Evolutionary conservation across 2,113 vertebrate genomes (phyloP).

Genomic region (Oreotragus oreotragus): DNA sequence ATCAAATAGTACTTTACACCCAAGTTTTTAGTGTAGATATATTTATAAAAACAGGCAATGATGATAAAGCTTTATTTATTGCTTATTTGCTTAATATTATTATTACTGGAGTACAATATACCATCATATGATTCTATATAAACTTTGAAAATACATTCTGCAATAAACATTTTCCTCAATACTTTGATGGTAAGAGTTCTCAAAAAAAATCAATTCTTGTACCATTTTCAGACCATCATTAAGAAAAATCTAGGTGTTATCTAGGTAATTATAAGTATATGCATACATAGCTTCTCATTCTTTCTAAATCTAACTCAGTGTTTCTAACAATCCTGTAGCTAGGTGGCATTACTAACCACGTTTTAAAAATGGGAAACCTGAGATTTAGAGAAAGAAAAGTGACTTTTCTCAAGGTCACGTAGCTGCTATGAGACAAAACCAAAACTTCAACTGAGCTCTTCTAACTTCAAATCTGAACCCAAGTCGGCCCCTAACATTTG

Average conservation of each 20-base stretch:
- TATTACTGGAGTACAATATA: not conserved
- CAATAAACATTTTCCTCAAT: not conserved
- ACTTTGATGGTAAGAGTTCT: slow-evolving; percentile 8
- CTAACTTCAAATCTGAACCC: not conserved
- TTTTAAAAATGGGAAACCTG: not conserved
- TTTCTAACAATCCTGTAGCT: not conserved
- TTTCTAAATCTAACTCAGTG: not conserved
- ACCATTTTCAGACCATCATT: not conserved
- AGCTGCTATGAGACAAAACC: not conserved
- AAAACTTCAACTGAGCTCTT: not conserved
- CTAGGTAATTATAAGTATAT: slow-evolving; percentile 1
- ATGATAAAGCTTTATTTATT: not conserved
- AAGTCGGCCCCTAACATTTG: not conserved
- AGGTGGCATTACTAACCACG: not conserved
- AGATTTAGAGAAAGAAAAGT: slow-evolving; percentile 16
- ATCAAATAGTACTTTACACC: not conserved
- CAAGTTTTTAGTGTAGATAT: not conserved
- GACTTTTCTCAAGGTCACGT: not conserved
- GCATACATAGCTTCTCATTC: not conserved
- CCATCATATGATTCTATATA: not conserved
- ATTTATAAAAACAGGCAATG: not conserved
- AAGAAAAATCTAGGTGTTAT: not conserved
- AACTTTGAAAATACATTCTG: not conserved
- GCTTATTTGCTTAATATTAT: not conserved
- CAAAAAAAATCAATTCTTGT: not conserved